Evolutionary conservation across 2,888 invertebrate genomes (phyloP), one percentile per base, ranked within the genome.

Genomic region (Odontomyia ornata): DNA sequence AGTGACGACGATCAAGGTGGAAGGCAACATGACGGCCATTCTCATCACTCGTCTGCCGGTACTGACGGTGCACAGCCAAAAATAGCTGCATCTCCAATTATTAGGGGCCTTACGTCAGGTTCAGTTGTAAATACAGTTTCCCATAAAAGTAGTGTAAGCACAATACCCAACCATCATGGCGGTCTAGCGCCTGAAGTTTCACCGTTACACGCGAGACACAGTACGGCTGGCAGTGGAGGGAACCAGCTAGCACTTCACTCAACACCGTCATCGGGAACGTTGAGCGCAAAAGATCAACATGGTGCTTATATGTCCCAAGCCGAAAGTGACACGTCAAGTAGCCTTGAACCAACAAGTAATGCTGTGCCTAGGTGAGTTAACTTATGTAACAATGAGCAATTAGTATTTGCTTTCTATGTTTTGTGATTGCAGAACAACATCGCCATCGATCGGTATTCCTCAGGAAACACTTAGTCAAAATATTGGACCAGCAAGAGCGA

Each of bases 1-100:
- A 95, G 93, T 82, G 97, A 97, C 82, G 96, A 96, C 87, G 96
- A 96, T 87, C 93, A 92, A 89, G 89, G 90, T 88, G 83, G 85
- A 79, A 81, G 84, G 80, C 82, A 84, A 83, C 13, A 82, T 85
- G 47, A 30, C 64, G 79, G 80, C 23, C 79, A 77, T 65, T 36
- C 72, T 72, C 79, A 82, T 80, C n/a, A n/a, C n/a, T 47, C 67
- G 13, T 36, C 43, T 4, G 28, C 27, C 80, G 28, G 84, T 82
- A 30, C 79, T 15, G 81, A 60, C 27, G 77, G 79, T 28, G 60
- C 18, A n/a, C 67, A 67, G 27, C 60, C 21, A 11, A 72, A 72
- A 15, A 36, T 36, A 56, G 18, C 36, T 3, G 81, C 78, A 52
- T 76, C 78, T 64, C 57, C 77, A 21, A 69, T 28, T 71, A 75